Base-by-base conservation (phyloP, 2,888 invertebrate genomes). In the Polydrusus cervinus region DNA sequence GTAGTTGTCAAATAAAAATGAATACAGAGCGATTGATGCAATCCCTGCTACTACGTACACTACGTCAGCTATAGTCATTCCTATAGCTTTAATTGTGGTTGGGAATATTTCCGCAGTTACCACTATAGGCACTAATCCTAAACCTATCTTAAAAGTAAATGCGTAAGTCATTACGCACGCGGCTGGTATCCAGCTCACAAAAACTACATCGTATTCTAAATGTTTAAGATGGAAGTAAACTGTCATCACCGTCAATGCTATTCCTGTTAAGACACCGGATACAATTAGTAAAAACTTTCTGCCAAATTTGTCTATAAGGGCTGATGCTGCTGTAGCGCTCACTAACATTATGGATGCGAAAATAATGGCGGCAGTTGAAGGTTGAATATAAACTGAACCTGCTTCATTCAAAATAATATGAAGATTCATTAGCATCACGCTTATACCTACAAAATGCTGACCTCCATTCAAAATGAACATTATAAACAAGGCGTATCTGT, bases 371-470 rank as follows among this genome's bases (percentile, higher is more conserved):
- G 86, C 82, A 0, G 79, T 78, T n/a, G 82, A 81, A 0, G 84
- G 80, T 3, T 83, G 78, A 11, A 83, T 78, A 45, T 86, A 82
- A 47, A 84, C 82, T 3, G 85, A 83, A 3, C 83, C 84, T 0
- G 86, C 86, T 64, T 84, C 83, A 8, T 79, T 78, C 20, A 87
- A 73, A 69, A 87, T 87, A n/a, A 82, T 78, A 71, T 87, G 87
- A n/a, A 87, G 77, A 57, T 87, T 87, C 87, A 87, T 87, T n/a
- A 87, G 47, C 55, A 87, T 85, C 0, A 87, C 86, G 60, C 83
- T 85, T 34, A 86, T 85, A 45, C 85, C 84, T 55, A 84, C 83
- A 69, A 87, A 85, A 77, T 87, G 86, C 78, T 87, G 87, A 0
- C 83, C 83, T 1, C 80, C 84, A 70, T 86, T 86, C 20, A 87